phyloP scores from a whole-genome alignment of 2,797 vertebrate genomes.

The Eidolon dupreanum region DNA sequence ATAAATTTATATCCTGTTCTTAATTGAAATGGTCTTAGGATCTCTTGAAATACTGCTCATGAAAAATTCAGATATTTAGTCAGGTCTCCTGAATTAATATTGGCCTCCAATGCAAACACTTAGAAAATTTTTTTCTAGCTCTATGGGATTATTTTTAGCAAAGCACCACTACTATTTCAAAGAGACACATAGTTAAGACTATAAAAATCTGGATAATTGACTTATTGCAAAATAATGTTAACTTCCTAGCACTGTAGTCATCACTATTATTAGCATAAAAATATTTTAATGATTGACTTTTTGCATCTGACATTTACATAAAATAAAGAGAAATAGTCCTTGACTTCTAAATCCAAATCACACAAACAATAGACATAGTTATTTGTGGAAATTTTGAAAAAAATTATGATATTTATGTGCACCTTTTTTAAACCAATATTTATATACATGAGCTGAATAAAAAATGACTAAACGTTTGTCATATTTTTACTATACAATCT shows the following conservation, averaged over 20 bases:
- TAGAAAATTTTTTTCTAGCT: neutral
- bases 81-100: neutral
- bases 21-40: neutral
- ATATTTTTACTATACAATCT: neutral
- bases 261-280: neutral
- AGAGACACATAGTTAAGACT: neutral
- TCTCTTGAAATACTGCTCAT: neutral
- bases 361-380: neutral
- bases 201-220: neutral
- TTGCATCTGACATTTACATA: neutral
- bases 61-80: neutral
- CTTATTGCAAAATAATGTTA: neutral
- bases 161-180: neutral
- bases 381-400: neutral
- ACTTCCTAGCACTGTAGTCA: neutral
- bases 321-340: neutral
- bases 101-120: neutral
- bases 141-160: neutral
- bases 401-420: neutral
- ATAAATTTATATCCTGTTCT: neutral
- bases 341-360: neutral
- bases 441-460: neutral
- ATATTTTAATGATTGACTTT: neutral
- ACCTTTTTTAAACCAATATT: neutral
- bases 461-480: neutral